Evolutionary conservation across 1,140 invertebrate genomes (phyloP), one percentile per base, ranked within the genome.

Genomic region (Bemisia tabaci): DNA sequence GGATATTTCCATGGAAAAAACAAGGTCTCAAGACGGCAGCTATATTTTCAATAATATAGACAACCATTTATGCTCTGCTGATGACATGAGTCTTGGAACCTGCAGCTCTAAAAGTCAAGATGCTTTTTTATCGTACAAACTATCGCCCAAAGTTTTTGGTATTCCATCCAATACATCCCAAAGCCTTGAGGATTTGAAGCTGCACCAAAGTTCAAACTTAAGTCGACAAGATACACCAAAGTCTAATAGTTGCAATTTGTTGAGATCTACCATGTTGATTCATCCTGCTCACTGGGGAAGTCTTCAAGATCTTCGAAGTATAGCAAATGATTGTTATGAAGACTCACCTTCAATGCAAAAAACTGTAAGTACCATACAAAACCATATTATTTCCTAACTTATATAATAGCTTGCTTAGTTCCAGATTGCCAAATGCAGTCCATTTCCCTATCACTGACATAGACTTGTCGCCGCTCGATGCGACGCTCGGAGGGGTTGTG

Each of bases 81-180:
- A 73, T 66, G 68, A 73, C 58, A 72, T 73, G 69, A 73, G 72
- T 63, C 65, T 73, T 22, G 65, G 67, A 21, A 48, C 33, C 17
- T 48, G 33, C 33, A 72, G 68, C 65, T 58, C 64, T 23, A 68
- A 68, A 65, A 73, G 72, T 67, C 68, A 72, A 62, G 71, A 72
- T 65, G 62, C 74, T 5, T 69, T 74, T 67, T 71, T 69, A n/a
- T 68, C 67, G 22, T 71, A 71, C 58, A 83, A 83, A 73, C 73
- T 83, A 24, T 84, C 82, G 71, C 83, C 83, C 0, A 84, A 85
- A 75, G 82, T 83, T 9, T 84, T 81, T 66, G 73, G 72, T 62
- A 60, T 72, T 1, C 63, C 63, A n/a, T 71, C 72, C 11, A 65
- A 69, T 25, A 71, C 70, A 21, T 71, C 72, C 59, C 80, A 82